Base-by-base conservation (phyloP, 2,888 invertebrate species). In the Andrena flavipes region DNA sequence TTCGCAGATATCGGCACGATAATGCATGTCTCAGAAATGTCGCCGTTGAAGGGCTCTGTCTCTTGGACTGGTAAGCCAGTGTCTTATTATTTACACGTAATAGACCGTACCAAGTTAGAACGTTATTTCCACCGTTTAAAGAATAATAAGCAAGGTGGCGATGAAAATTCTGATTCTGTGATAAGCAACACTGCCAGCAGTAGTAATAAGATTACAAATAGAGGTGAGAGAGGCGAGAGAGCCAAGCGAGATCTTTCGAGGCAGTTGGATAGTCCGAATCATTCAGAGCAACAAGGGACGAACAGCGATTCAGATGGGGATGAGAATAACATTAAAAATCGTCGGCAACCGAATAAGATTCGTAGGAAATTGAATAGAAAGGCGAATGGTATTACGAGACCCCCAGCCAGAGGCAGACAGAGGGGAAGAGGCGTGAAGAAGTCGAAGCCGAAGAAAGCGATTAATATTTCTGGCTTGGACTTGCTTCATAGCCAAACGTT, bases 11-110 rank as follows among this genome's bases (percentile, higher is more conserved):
- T 99, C 93, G 99, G 99, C 87, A 98, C 99, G 84, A 99, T 99
- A 92, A 99, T 99, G 98, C 98, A 99, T 94, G 99, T 99, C 59
- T 97, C 97, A 87, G 99, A 99, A 95, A 97, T 99, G 96, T 97
- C 98, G 84, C 99, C 99, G 23, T 95, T 99, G 85, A 96, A 97
- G 92, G 99, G 99, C 87, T 99, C 99, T 13, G 99, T 99, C 81
- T 99, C 99, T 23, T 99, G 99, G 99, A 99, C 99, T 82, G 98
- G 98, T 87, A 99, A 99, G 94, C 98, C 99, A 70, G 99, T 99
- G 91, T 98, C 99, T 86, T 99, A 99, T 95, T 99, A 98, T 95
- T 96, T 99, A 91, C 99, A 99, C 95, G 97, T 98, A 91, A 99
- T 99, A 94, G 99, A 99, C 96, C 96, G 99, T 94, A 98, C 98